Percentiles rank a stretch among this genome's conserved stretches.
These are phyloP conservation scores for Actinostola sp. DNA, from an alignment of 92 coral and sea anemone species.

Conservation along the genomic window DNA sequence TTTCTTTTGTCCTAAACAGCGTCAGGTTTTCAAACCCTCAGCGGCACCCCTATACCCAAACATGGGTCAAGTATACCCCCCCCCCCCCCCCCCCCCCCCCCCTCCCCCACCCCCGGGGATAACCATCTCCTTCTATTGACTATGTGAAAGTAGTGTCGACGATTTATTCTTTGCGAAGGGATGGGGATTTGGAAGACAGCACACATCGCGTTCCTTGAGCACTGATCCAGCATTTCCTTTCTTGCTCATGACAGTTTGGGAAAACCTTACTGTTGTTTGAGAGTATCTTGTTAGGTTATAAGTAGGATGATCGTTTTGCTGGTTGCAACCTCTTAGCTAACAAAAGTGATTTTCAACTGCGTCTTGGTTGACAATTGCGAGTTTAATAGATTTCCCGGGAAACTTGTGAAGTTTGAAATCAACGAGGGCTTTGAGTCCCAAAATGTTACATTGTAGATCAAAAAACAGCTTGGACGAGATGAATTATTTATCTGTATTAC, in stretches of 20 bases:
- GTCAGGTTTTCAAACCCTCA: no score
- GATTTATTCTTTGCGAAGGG: not conserved
- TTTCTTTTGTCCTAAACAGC: no score
- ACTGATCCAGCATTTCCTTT: constrained; percentile 30
- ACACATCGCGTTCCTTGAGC: not conserved
- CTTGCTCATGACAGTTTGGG: constrained; percentile 19
- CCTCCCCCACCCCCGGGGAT: no score
- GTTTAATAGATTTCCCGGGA: constrained; percentile 7
- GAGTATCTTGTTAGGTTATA: constrained; percentile 5
- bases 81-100: no score
- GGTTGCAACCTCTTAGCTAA: not conserved
- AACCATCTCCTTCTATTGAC: no score
- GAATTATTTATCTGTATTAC: not conserved
- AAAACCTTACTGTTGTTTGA: constrained; percentile 15
- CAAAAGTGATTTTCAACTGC: constrained; percentile 15
- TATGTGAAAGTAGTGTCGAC: no score
- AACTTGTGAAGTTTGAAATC: constrained; percentile 4
- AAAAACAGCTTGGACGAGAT: constrained; percentile 15
- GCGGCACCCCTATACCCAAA: no score
- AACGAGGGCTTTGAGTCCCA: constrained; percentile 1
- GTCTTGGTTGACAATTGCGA: constrained; percentile 16
- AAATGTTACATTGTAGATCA: constrained; percentile 7
- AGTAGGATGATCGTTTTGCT: constrained; percentile 10
- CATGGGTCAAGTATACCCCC: no score
- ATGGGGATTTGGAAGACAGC: not conserved